Percentiles rank a stretch among this genome's conserved stretches.
phyloP scores from a whole-genome alignment of 2,113 vertebrate genomes.

The Corythaixoides concolor region DNA sequence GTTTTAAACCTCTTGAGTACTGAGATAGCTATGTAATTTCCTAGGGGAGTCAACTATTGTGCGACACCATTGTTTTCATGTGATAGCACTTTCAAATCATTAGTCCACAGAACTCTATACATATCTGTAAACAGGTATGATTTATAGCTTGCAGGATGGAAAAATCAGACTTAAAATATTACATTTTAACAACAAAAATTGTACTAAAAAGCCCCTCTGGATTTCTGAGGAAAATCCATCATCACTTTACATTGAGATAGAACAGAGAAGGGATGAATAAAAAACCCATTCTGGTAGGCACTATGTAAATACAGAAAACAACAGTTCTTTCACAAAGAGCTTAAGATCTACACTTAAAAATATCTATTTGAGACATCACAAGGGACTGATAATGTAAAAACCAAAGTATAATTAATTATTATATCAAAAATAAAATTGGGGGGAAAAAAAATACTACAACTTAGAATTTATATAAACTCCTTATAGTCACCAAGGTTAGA shows the following conservation, averaged over 20 bases:
- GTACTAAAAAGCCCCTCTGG: neutral
- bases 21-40: conserved; percentile 68
- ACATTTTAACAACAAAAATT: neutral
- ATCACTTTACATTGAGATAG: neutral
- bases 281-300: neutral
- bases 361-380: neutral
- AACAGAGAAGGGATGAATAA: neutral
- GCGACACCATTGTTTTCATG: conserved; percentile 36
- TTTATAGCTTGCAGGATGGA: conserved; percentile 26
- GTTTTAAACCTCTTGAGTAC: conserved; percentile 57
- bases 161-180: conserved; percentile 27
- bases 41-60: conserved; percentile 51
- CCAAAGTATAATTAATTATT: neutral
- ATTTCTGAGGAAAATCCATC: neutral
- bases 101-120: conserved; percentile 6
- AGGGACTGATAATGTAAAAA: neutral
- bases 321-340: neutral
- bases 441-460: too few relatives aligned
- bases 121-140: conserved; percentile 48
- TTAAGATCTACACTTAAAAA: neutral
- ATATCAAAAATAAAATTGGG: neutral
- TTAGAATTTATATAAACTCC: neutral
- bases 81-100: conserved; percentile 47
- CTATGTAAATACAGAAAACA: neutral
- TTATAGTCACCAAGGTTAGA: neutral